Conservation (phyloP, 2,113 vertebrate species). For the Scortum barcoo region DNA sequence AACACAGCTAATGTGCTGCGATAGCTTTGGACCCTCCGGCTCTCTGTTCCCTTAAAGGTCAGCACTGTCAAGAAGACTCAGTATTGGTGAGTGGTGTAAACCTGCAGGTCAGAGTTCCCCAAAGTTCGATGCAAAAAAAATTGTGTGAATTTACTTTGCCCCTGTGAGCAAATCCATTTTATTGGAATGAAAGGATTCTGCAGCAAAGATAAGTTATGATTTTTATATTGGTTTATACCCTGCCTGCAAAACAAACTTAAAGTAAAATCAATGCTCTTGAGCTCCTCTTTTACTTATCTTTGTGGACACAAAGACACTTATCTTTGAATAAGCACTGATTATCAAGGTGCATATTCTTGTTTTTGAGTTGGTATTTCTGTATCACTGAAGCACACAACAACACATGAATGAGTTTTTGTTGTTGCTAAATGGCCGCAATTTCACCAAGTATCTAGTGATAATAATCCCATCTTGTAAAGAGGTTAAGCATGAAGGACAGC, state of each 20-base stretch:
- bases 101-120: neutral
- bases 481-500: slow-evolving; percentile 42
- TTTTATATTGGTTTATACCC: neutral
- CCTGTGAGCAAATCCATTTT: too few species aligned
- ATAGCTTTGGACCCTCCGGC: neutral
- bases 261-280: neutral
- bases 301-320: neutral
- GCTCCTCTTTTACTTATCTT: too few species aligned
- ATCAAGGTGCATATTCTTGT: neutral
- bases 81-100: neutral
- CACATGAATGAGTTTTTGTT: neutral
- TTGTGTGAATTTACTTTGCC: too few species aligned
- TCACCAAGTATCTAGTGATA: slow-evolving; percentile 44
- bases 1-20: neutral
- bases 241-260: neutral
- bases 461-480: slow-evolving; percentile 57
- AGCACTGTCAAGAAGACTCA: neutral
- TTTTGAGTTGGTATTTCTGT: neutral
- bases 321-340: neutral
- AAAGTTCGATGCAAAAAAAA: neutral
- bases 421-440: neutral
- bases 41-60: neutral
- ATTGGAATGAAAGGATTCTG: too few species aligned
- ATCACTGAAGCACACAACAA: neutral
- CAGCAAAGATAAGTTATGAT: neutral